Evolutionary conservation across 2,797 vertebrate species (phyloP).

Genomic region (Esox masquinongy): DNA sequence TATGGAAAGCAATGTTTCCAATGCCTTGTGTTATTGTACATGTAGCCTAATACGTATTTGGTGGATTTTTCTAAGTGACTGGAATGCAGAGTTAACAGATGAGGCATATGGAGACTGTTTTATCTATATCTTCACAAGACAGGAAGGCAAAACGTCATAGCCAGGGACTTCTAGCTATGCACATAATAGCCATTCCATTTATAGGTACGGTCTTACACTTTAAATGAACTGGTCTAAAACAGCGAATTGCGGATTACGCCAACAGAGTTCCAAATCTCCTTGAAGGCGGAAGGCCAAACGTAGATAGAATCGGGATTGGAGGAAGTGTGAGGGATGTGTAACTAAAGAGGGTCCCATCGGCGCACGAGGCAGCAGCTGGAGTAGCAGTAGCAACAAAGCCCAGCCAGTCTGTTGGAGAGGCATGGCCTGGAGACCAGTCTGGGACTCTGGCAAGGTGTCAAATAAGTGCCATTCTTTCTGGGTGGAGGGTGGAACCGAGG

Average conservation of each 20-base stretch:
- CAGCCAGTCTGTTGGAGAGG: slow-evolving; percentile 54
- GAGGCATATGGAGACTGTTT: background rate
- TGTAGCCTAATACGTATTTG: too few species aligned
- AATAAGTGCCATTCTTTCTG: slow-evolving; percentile 44
- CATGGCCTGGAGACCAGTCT: slow-evolving; percentile 63
- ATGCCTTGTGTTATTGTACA: too few species aligned
- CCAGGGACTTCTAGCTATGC: background rate
- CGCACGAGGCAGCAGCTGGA: slow-evolving; percentile 62
- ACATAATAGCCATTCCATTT: background rate
- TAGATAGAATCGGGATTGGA: background rate
- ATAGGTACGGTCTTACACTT: background rate
- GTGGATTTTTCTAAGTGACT: background rate
- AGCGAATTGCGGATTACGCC: background rate
- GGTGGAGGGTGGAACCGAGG: background rate
- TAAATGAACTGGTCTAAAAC: background rate
- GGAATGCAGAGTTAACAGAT: background rate
- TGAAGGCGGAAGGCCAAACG: background rate
- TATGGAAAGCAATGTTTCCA: too few species aligned
- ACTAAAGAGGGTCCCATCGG: slow-evolving; percentile 36
- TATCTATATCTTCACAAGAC: background rate
- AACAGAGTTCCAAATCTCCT: background rate
- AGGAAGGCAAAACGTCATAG: background rate
- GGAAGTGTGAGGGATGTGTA: slow-evolving; percentile 43
- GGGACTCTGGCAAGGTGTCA: slow-evolving; percentile 62
- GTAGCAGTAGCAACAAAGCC: slow-evolving; percentile 50